Base-by-base conservation (phyloP, 2,113 vertebrate species). In the Progne subis region DNA sequence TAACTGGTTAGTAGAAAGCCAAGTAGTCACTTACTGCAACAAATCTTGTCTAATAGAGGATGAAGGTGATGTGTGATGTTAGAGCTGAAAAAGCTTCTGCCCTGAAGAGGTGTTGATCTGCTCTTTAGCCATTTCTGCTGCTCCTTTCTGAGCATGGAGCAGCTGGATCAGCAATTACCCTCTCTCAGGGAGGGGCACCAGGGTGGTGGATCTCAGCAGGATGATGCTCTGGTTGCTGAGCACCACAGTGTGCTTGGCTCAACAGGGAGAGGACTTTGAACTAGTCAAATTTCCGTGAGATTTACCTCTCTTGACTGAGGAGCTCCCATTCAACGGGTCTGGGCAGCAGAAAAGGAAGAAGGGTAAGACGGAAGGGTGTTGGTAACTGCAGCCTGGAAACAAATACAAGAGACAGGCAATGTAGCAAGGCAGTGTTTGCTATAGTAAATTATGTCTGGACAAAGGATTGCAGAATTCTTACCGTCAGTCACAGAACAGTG, bases 171-270 rank as follows among this genome's bases (percentile, higher is more conserved):
- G 14, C 32, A 39, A 50, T 84, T 69, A 5, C 1, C 1, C 19
- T 8, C 16, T n/a, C 34, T 14, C 41, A 18, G 60, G 18, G 43
- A 75, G 26, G 13, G 6, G 12, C 50, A 53, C 21, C 11, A 14
- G 31, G 9, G 20, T 50, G 55, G 9, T 57, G 57, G 28, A 4
- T 63, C 43, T 63, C 7, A 4, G 18, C 44, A 85, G 61, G 44
- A 8, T 41, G 34, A 24, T 39, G 24, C 32, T 83, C 34, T 92
- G 43, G 25, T n/a, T 12, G 12, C 32, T 68, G 70, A 49, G 28
- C 6, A 24, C 37, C 14, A 41, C 14, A 9, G 8, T 32, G 24
- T 21, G 21, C 46, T 61, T 0, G 0, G 11, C 32, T 80, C 71
- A 85, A 17, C n/a, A 44, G 23, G n/a, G 14, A 0, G 0, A 80